phyloP scores from a whole-genome alignment of 2,113 vertebrate species.

The Nannobrachium achirus region DNA sequence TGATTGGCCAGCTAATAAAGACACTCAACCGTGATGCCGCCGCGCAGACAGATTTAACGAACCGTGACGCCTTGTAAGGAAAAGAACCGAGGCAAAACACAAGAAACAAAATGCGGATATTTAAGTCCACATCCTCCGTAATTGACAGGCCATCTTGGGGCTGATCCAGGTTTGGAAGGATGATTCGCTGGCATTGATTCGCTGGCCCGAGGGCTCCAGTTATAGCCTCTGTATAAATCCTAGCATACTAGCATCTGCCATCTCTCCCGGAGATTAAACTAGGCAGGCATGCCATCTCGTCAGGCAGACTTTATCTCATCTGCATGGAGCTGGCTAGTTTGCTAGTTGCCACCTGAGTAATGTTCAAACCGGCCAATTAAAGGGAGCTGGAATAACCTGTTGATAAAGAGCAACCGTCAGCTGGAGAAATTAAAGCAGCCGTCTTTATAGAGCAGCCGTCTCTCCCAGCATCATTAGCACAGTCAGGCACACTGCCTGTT shows the following conservation, averaged over 20 bases:
- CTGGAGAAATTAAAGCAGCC: conserved; percentile 55
- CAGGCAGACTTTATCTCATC: conserved; percentile 34
- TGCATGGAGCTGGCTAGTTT: conserved; percentile 37
- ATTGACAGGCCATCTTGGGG: conserved; percentile 2
- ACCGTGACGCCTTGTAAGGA: background rate
- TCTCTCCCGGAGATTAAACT: conserved; percentile 19
- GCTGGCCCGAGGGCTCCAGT: background rate
- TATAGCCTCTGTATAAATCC: conserved; percentile 24
- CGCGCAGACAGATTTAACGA: background rate
- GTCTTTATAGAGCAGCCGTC: conserved; percentile 44
- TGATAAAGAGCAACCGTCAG: conserved; percentile 58
- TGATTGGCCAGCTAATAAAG: conserved; percentile 53
- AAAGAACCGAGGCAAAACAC: no score
- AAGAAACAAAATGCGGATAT: background rate
- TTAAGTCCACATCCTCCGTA: background rate
- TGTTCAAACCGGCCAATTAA: conserved; percentile 51
- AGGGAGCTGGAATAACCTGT: conserved; percentile 61
- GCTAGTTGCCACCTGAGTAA: conserved; percentile 46
- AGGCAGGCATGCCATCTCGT: conserved; percentile 1
- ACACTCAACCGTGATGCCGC: background rate
- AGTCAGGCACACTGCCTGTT: conserved; percentile 19
- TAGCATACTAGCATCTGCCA: conserved; percentile 2
- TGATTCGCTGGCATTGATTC: background rate
- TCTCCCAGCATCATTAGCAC: conserved; percentile 49
- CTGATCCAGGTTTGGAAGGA: background rate